Evolutionary conservation across 2,113 vertebrate species (phyloP).

Genomic region (Vidua macroura): DNA sequence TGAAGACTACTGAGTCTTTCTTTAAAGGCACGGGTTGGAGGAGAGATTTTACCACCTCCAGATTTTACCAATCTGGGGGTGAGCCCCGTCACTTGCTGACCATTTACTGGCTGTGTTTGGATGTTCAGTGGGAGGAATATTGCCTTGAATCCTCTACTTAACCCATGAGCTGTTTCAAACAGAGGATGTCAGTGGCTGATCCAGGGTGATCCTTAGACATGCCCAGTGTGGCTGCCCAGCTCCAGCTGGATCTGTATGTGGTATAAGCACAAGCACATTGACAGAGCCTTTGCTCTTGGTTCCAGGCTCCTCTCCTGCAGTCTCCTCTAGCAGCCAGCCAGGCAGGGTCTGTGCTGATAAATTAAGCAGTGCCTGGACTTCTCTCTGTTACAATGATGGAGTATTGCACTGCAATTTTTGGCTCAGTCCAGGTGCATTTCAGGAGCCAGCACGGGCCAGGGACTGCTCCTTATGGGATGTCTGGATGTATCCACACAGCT

Average conservation of each 20-base stretch:
- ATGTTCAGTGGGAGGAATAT: background rate
- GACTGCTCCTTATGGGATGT: background rate
- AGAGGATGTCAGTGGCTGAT: background rate
- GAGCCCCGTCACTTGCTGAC: too few species aligned
- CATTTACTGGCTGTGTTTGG: background rate
- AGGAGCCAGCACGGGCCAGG: background rate
- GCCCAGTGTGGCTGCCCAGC: background rate
- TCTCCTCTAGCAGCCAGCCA: background rate
- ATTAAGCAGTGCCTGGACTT: background rate
- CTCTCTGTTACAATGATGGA: background rate
- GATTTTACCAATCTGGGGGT: too few species aligned
- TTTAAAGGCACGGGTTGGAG: too few species aligned
- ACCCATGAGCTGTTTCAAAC: background rate
- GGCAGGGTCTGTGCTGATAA: background rate
- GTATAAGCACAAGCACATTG: background rate
- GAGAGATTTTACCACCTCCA: too few species aligned
- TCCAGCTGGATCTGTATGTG: background rate
- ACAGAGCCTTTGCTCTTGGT: background rate
- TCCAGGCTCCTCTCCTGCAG: background rate
- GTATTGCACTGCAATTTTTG: background rate
- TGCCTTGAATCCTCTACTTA: background rate
- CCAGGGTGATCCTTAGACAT: fast-evolving
- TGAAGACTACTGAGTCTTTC: too few species aligned
- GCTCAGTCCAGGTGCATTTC: background rate
- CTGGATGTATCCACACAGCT: background rate